These are phyloP conservation scores for Anastatus disparis DNA, from an alignment of 1,140 invertebrate species.

Conservation along the genomic window DNA sequence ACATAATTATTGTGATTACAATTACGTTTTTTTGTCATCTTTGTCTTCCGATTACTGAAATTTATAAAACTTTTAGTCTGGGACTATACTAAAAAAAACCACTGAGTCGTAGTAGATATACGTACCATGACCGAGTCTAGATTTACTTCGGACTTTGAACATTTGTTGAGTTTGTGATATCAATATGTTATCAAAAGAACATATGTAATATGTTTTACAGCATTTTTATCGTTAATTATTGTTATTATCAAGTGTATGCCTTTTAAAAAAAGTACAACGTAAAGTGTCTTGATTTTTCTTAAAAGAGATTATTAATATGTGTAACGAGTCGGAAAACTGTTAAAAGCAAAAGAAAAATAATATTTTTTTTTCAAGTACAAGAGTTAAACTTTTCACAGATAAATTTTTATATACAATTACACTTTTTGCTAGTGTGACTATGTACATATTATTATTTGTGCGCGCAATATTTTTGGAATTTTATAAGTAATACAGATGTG, in stretches of 20 bases:
- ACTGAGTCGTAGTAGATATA: background rate
- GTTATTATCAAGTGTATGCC: slow-evolving; percentile 11
- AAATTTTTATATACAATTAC: slow-evolving; percentile 19
- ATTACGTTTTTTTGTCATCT: background rate
- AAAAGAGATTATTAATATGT: background rate
- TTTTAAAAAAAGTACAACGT: slow-evolving; percentile 19
- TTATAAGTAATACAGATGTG: background rate
- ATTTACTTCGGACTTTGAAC: background rate
- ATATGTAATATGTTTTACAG: slow-evolving; percentile 12
- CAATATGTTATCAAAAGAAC: slow-evolving; percentile 12
- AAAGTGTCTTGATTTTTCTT: background rate
- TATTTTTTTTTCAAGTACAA: background rate
- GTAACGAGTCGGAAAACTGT: too few species aligned
- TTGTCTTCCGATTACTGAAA: background rate
- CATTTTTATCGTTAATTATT: slow-evolving; percentile 24
- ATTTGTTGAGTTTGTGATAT: slow-evolving; percentile 29
- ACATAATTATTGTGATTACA: background rate
- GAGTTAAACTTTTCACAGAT: background rate
- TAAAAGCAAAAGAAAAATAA: too few species aligned
- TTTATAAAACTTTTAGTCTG: background rate
- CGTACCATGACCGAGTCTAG: slow-evolving; percentile 13
- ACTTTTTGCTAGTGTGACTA: slow-evolving; percentile 8
- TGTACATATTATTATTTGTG: slow-evolving; percentile 28
- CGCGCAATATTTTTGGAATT: slow-evolving; percentile 5
- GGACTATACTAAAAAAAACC: background rate